A percentile compares a stretch with the other conserved stretches of the same genome.
Conservation (phyloP, 1,140 invertebrate genomes). For the Apis mellifera region Amel_HAv3.1 CM009935.2:6696501-6697000, state of each 20-base stretch:
- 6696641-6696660: too few relatives aligned
- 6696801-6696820: constrained; percentile 24
- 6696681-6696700: not conserved
- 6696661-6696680: too few relatives aligned
- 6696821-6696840: not conserved
- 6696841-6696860: not conserved
- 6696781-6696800: not conserved
- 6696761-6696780: not conserved
- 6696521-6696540: not conserved
- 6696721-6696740: constrained; percentile 25
- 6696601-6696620: not conserved
- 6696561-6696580: not conserved
- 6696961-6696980: too few relatives aligned
- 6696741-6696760: constrained; percentile 16
- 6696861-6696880: too few relatives aligned
- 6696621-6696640: too few relatives aligned
- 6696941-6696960: not conserved
- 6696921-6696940: not conserved
- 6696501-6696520: too few relatives aligned
- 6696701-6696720: not conserved
- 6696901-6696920: not conserved
- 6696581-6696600: too few relatives aligned
- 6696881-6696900: not conserved
- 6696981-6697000: too few relatives aligned
- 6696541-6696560: too few relatives aligned